Evolutionary conservation across 2,113 vertebrate genomes (phyloP), one percentile per base, ranked within the genome.

Genomic region (Rhinichthys klamathensis): DNA sequence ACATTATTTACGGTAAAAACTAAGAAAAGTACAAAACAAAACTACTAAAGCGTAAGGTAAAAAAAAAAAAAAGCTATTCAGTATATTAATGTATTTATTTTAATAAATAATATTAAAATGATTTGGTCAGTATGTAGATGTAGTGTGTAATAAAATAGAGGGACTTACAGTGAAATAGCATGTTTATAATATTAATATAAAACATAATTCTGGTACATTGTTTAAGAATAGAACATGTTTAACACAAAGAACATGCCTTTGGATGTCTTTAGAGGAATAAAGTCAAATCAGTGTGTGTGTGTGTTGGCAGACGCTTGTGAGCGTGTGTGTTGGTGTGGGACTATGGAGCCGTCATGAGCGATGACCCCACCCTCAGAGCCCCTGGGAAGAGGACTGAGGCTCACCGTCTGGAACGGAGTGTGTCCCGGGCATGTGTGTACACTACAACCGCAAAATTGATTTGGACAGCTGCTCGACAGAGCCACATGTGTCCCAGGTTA

Each of bases 401-500:
- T 67, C 69, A 44, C 51, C 25, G 63, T 72, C 76, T 79, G 76
- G 76, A 70, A 79, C 84, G 65, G 65, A 72, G 63, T 87, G 74
- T 80, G 81, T 84, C 76, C 46, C 32, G 72, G 72, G 23, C 27
- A 54, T 46, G 61, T 77, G 61, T 86, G 70, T 83, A 67, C 75
- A 76, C 78, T 84, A 84, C 75, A 84, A 51, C 65, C 82, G 58
- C 86, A 84, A 84, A 84, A 83, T 83, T 82, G 85, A 76, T 87
- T 87, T 70, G 63, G 85, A 87, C 80, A 87, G 85, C 73, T 83
- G 85, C 85, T 79, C 16, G 38, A 83, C 63, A 83, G 54, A 72
- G 75, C 38, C 75, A 73, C 80, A 82, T 86, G 80, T 80, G 56
- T 87, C 54, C 73, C 56, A 80, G 75, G 75, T 79, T 79, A 79